These are phyloP conservation scores for Rhopilema esculentum DNA, from an alignment of 30 jellyfish, hydroid and myxozoan genomes.

Conservation along the genomic window DNA sequence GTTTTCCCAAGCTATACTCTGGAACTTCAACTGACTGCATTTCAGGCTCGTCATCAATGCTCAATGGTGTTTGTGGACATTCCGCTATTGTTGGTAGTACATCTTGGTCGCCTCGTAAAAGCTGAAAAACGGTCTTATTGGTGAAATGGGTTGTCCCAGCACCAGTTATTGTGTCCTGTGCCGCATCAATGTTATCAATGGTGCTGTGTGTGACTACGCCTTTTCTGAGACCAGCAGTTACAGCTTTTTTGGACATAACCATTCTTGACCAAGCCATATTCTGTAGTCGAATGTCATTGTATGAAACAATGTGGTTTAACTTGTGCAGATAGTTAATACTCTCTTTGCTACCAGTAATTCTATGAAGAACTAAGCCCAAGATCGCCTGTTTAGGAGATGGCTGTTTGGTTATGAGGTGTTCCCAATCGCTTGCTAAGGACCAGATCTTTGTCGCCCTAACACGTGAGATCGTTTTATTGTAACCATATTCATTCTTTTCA, in stretches of 20 bases:
- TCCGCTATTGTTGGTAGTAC: slow-evolving; percentile 9
- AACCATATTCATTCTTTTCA: slow-evolving; percentile 27
- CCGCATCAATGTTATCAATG: slow-evolving; percentile 36
- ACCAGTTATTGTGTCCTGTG: slow-evolving; percentile 58
- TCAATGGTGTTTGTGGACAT: not conserved
- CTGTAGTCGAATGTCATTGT: slow-evolving; percentile 40
- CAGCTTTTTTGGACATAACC: not conserved
- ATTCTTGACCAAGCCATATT: slow-evolving; percentile 38
- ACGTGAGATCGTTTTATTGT: slow-evolving; percentile 3
- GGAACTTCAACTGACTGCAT: slow-evolving; percentile 9
- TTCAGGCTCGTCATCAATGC: not conserved
- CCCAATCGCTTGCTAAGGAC: slow-evolving; percentile 68
- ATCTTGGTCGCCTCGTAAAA: not conserved
- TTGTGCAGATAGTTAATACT: slow-evolving; percentile 20
- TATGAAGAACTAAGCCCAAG: slow-evolving; percentile 34
- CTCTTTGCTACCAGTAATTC: slow-evolving; percentile 39
- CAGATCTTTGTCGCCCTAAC: slow-evolving; percentile 45
- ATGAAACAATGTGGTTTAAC: slow-evolving; percentile 14
- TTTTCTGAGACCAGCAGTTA: not conserved
- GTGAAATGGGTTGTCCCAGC: slow-evolving; percentile 50
- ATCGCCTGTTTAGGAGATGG: slow-evolving; percentile 49
- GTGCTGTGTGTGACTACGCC: slow-evolving; percentile 39
- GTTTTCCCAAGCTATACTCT: slow-evolving; percentile 35
- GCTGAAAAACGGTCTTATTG: slow-evolving; percentile 2
- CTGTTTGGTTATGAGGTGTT: slow-evolving; percentile 19